phyloP scores from a whole-genome alignment of 2,888 invertebrate genomes.

The Holacanthella duospinosa region DNA sequence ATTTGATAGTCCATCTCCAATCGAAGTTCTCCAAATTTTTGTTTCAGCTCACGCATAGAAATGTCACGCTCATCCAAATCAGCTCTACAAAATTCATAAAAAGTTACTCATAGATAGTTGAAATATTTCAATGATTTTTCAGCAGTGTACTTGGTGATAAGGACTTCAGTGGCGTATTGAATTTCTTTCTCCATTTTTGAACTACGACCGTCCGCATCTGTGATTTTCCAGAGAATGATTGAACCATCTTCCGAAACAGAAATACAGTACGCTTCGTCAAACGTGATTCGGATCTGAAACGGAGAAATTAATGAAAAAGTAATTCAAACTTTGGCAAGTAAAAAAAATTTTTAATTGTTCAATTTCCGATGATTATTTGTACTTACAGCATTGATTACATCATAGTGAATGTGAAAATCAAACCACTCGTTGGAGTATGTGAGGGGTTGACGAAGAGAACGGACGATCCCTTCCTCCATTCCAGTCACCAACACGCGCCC shows the following conservation, averaged over 20 bases:
- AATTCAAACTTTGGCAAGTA: not conserved
- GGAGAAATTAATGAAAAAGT: too few relatives aligned
- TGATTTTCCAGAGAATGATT: slow-evolving; percentile 72
- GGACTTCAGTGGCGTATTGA: slow-evolving; percentile 64
- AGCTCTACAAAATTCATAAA: slow-evolving; percentile 5
- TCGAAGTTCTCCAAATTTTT: slow-evolving; percentile 70
- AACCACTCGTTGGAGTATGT: slow-evolving; percentile 52
- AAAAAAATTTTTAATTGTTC: too few relatives aligned
- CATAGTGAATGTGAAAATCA: slow-evolving; percentile 49
- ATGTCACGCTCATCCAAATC: slow-evolving; percentile 70
- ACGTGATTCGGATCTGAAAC: slow-evolving; percentile 19
- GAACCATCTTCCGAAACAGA: slow-evolving; percentile 67
- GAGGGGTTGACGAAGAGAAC: slow-evolving; percentile 65
- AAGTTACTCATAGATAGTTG: not conserved
- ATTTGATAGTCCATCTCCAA: slow-evolving; percentile 79
- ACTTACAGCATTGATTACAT: slow-evolving; percentile 45
- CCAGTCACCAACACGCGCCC: slow-evolving; percentile 71
- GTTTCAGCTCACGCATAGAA: slow-evolving; percentile 54
- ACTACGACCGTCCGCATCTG: slow-evolving; percentile 60
- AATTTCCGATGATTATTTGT: too few relatives aligned
- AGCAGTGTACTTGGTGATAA: slow-evolving; percentile 54
- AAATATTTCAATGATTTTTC: not conserved
- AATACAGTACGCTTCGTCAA: slow-evolving; percentile 43
- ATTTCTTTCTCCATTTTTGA: slow-evolving; percentile 62
- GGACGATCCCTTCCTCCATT: slow-evolving; percentile 64